Evolutionary conservation across 1,140 invertebrate species (phyloP).

Genomic region (Vanessa tameamea): DNA sequence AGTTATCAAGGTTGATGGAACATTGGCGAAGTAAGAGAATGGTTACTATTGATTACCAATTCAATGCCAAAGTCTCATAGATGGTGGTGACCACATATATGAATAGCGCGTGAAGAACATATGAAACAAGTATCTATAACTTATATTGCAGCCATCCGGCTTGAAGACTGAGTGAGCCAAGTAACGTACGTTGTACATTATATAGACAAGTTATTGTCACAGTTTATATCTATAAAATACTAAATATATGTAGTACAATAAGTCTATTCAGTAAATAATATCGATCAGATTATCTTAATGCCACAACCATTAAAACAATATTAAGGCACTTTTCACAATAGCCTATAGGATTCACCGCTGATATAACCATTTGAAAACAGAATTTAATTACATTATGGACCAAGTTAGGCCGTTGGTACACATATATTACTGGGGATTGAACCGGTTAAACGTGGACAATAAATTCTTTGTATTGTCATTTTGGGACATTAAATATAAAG

Average conservation of each 20-base stretch:
- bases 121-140: too few relatives aligned
- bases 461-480: slow-evolving; percentile 28
- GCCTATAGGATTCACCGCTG: not conserved
- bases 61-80: too few relatives aligned
- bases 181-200: too few relatives aligned
- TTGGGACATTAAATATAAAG: slow-evolving; percentile 4
- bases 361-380: not conserved
- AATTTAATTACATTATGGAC: slow-evolving; percentile 4
- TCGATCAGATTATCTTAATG: not conserved
- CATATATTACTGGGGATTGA: slow-evolving; percentile 18
- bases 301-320: not conserved
- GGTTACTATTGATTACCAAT: too few relatives aligned
- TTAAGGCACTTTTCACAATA: not conserved
- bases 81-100: too few relatives aligned
- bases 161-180: too few relatives aligned
- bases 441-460: slow-evolving; percentile 14
- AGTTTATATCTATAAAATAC: not conserved
- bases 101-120: too few relatives aligned
- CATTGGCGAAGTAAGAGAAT: too few relatives aligned
- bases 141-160: too few relatives aligned
- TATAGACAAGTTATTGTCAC: too few relatives aligned
- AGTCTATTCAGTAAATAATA: not conserved
- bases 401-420: not conserved
- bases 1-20: too few relatives aligned
- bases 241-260: not conserved